Base-by-base conservation (phyloP, 2,113 vertebrate species). In the Mastomys coucha region DNA sequence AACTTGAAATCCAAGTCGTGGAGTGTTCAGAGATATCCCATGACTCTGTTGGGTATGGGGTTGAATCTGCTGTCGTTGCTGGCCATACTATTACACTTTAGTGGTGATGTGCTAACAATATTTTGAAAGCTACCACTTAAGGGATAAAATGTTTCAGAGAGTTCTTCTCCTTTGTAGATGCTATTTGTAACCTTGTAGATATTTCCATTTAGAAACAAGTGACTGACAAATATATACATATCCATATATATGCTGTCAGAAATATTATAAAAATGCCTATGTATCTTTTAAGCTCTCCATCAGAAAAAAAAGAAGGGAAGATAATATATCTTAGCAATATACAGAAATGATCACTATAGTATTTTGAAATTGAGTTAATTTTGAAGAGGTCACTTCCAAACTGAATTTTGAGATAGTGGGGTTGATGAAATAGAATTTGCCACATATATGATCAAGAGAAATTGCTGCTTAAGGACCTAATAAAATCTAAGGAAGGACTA, bases 281-380 rank as follows among this genome's bases (percentile, higher is more conserved):
- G 45, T 70, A 20, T 19, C 11, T 67, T 60, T 75, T 95, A 87
- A 95, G 2, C 7, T 81, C 9, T 80, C 78, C 22, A 60, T 26
- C 65, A 60, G 56, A 88, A 92, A 56, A 65, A 65, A 14, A 91
- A 82, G 28, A 20, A 82, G 81, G 91, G 82, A 94, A 84, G 22
- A 42, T 39, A 8, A 85, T 56, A 69, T 73, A 60, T 49, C 42
- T 56, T 88, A 36, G 49, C 3, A 89, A 91, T 51, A n/a, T n/a
- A 58, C 4, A 56, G n/a, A 81, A 69, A 76, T 56, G 26, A 17
- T 42, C 20, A 70, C 51, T 69, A 60, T n/a, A 92, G 3, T 42
- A 78, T 93, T 60, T 91, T 77, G 56, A 94, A 33, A 42, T 22
- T 39, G 42, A 89, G 16, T 82, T 42, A 51, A 92, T 76, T 96